phyloP scores from a whole-genome alignment of 2,888 invertebrate species.

The Plemyria rubiginata region DNA sequence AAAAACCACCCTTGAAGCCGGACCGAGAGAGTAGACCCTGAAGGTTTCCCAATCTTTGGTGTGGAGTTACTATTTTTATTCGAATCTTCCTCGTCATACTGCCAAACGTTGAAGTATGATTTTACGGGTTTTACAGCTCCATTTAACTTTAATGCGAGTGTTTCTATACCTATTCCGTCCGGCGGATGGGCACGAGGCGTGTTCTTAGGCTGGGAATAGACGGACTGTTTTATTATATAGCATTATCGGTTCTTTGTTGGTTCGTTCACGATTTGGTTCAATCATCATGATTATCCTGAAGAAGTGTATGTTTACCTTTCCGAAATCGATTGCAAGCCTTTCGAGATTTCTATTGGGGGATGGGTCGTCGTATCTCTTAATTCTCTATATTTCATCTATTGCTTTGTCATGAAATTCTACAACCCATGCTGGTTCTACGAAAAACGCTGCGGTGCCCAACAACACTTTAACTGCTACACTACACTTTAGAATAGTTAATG shows the following conservation, averaged over 20 bases:
- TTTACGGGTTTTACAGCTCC: slow-evolving; percentile 42
- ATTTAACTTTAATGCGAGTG: slow-evolving; percentile 44
- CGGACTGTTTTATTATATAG: background rate
- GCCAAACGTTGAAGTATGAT: slow-evolving; percentile 43
- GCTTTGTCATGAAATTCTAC: too few species aligned
- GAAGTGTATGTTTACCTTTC: too few species aligned
- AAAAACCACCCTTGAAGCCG: slow-evolving; percentile 14
- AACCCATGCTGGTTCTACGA: too few species aligned
- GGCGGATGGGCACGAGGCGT: slow-evolving; percentile 44
- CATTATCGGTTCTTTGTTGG: background rate
- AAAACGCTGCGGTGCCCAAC: too few species aligned
- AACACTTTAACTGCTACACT: too few species aligned
- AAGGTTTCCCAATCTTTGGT: slow-evolving; percentile 16
- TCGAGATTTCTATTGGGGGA: too few species aligned
- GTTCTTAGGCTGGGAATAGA: slow-evolving; percentile 22
- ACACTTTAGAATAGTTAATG: too few species aligned
- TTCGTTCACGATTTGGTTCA: background rate
- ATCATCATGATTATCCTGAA: too few species aligned
- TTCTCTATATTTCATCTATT: too few species aligned
- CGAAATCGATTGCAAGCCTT: too few species aligned
- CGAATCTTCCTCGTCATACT: slow-evolving; percentile 37
- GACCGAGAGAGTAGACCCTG: background rate
- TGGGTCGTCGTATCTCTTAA: too few species aligned
- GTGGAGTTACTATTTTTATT: slow-evolving; percentile 19
- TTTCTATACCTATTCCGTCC: slow-evolving; percentile 35